A percentile compares a stretch with the other conserved stretches of the same genome.
Evolutionary conservation across 2,888 invertebrate species (phyloP).

Genomic region (Ferrisia virgata): DNA sequence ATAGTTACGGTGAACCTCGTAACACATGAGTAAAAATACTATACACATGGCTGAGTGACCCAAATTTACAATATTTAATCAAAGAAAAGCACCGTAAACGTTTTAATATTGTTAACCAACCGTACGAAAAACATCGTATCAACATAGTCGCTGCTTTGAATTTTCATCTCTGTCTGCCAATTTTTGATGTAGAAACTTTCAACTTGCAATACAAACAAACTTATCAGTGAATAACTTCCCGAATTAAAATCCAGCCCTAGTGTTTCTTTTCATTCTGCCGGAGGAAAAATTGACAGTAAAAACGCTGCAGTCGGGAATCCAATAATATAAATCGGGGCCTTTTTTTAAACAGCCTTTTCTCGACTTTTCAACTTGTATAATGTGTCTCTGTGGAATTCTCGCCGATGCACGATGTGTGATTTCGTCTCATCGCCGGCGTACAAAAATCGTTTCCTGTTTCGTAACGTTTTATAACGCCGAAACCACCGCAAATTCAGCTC

Average conservation of each 20-base stretch:
- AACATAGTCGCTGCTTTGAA: neutral
- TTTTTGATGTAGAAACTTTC: neutral
- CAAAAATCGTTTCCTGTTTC: neutral
- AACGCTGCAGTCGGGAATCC: neutral
- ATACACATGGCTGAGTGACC: neutral
- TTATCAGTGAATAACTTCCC: neutral
- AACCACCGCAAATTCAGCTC: neutral
- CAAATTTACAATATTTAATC: conserved; percentile 15
- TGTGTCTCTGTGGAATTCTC: neutral
- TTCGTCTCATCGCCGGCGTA: neutral
- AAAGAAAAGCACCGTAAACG: neutral
- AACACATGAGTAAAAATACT: neutral
- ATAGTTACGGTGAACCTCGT: neutral
- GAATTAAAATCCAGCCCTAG: neutral
- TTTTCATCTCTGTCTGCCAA: neutral
- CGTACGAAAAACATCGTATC: neutral
- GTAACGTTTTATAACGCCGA: neutral
- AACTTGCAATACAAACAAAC: neutral
- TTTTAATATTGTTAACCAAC: conserved; percentile 21
- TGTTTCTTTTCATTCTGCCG: neutral
- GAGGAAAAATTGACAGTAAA: neutral
- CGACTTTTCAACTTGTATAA: neutral
- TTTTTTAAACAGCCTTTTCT: neutral
- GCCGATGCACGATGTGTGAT: too few species aligned
- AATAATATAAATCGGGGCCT: neutral